A percentile compares a stretch with the other conserved stretches of the same genome.
Evolutionary conservation across 1,140 invertebrate species (phyloP).

Genomic region (Mycetomoellerius zeteki): DNA sequence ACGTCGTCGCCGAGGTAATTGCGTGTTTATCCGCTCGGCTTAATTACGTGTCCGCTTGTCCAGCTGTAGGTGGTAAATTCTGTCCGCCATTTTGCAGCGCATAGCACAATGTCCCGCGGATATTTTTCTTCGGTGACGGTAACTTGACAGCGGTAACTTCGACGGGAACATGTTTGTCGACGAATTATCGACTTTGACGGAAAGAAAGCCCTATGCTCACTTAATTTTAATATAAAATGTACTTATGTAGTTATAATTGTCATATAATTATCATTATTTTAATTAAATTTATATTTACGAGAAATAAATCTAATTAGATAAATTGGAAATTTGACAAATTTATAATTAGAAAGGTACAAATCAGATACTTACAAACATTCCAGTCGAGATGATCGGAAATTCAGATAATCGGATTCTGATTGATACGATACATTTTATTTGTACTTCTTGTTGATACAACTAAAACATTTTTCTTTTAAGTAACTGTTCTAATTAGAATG

Average conservation of each 20-base stretch:
- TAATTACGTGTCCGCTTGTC: constrained; percentile 84
- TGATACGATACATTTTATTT: no score
- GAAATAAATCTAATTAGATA: no score
- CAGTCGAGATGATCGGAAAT: no score
- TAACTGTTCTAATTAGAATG: no score
- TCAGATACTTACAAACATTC: no score
- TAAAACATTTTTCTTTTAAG: no score
- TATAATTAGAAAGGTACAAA: no score
- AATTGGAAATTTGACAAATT: no score
- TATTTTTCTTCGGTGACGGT: constrained; percentile 52
- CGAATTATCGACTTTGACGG: constrained; percentile 30
- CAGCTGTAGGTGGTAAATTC: constrained; percentile 81
- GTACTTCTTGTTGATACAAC: no score
- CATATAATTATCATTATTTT: no score
- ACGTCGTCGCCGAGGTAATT: constrained; percentile 81
- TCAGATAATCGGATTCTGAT: no score
- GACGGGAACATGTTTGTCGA: constrained; percentile 32
- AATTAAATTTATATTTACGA: no score
- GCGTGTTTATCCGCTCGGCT: constrained; percentile 83
- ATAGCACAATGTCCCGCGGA: constrained; percentile 36
- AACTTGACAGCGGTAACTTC: constrained; percentile 8
- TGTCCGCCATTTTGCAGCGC: constrained; percentile 69
- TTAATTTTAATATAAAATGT: constrained; percentile 3
- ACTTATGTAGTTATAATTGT: neutral
- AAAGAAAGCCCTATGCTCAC: neutral